phyloP scores from a whole-genome alignment of 2,113 vertebrate species.

The Notothenia rossii region DNA sequence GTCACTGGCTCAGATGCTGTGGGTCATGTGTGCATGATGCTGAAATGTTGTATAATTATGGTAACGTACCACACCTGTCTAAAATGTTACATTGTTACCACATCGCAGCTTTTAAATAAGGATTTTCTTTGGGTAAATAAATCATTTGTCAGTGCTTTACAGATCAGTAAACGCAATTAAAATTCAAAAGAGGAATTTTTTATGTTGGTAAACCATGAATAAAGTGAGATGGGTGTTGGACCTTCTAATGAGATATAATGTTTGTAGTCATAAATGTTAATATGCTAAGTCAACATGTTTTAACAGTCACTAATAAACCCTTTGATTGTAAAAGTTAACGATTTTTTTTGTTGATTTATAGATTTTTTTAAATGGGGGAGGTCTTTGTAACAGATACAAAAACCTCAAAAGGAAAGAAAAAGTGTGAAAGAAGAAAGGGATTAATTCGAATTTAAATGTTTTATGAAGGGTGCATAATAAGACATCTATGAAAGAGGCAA shows the following conservation, averaged over 20 bases:
- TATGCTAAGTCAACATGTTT: background rate
- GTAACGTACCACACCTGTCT: background rate
- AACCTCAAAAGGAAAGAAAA: background rate
- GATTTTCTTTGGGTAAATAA: background rate
- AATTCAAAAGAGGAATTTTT: background rate
- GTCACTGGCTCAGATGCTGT: background rate
- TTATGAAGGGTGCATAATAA: background rate
- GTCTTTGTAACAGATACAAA: background rate
- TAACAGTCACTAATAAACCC: no score
- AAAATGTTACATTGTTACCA: background rate
- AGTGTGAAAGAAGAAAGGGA: background rate
- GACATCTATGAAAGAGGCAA: no score
- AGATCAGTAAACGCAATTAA: background rate
- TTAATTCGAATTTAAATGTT: background rate
- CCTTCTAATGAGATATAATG: background rate
- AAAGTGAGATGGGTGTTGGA: background rate
- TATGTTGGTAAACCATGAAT: background rate
- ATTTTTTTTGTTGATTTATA: background rate
- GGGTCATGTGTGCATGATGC: background rate
- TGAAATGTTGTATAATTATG: background rate
- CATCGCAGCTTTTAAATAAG: background rate
- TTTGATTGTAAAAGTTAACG: no score
- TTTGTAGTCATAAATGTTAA: background rate
- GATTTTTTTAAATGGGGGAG: background rate
- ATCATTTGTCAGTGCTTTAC: background rate